Conservation (phyloP, 2,888 invertebrate genomes). For the Yponomeuta cagnagella region DNA sequence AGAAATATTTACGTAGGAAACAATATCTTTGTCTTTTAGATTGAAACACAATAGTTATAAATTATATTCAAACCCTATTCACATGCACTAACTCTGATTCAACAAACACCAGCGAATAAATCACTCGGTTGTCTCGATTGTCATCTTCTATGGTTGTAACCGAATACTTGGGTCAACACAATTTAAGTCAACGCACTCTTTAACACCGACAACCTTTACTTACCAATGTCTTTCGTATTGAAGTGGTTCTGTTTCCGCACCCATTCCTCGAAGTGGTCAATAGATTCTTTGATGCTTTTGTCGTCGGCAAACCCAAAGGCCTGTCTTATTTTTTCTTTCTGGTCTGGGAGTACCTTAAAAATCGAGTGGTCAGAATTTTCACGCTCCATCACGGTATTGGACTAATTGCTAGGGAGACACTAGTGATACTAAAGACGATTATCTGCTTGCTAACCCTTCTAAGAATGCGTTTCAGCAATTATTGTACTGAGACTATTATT, state of each 20-base stretch:
- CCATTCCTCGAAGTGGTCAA: slow-evolving; percentile 38
- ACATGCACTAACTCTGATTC: no score
- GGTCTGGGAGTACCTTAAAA: neutral
- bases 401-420: neutral
- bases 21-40: neutral
- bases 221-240: slow-evolving; percentile 35
- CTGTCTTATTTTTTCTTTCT: neutral
- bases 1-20: slow-evolving; percentile 14
- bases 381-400: neutral
- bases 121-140: no score
- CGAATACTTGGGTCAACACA: no score
- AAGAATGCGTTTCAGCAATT: neutral
- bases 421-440: neutral
- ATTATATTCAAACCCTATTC: no score
- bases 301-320: slow-evolving; percentile 7
- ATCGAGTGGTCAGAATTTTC: neutral
- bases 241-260: slow-evolving; percentile 40
- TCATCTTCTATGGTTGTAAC: no score
- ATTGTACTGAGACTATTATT: no score
- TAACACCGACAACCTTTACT: slow-evolving; percentile 22
- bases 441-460: neutral
- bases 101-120: no score
- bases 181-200: no score
- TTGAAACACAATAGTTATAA: no score
- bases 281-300: slow-evolving; percentile 28